Evolutionary conservation across 2,888 invertebrate genomes (phyloP), one percentile per base, ranked within the genome.

Genomic region (Protophormia terraenovae): DNA sequence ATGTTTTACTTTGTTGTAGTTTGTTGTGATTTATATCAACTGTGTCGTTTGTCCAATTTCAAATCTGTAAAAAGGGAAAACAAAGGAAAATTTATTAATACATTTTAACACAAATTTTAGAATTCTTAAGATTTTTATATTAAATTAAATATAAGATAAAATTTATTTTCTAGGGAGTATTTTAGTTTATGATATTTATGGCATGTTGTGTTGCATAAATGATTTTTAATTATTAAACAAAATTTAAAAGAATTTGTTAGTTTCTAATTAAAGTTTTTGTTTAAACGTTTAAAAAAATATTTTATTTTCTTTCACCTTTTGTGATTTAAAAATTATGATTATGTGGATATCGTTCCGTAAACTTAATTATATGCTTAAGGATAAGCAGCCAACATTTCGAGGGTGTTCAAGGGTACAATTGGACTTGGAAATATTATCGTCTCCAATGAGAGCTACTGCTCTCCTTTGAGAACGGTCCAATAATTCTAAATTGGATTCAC

Each of bases 51-150:
- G 24, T 66, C 73, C 64, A 71, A 71, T 82, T 83, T 85, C 58
- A 79, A 79, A 83, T 85, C 85, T 85, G 58, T 71, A 78, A 85
- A 77, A 38, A 32, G 29, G 38, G 19, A 69, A 60, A 47, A 67
- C 12, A 69, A 71, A 29, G 19, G 10, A 24, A 58, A 66, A 80
- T 66, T 80, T 73, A 73, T 73, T 62, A 80, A 29, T 35, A 45
- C 7, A 12, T 66, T 80, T 32, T 53, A 24, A 71, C 22, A 53
- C 41, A 60, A 38, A 38, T 19, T 14, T 50, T 10, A 1, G 16
- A 47, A 71, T 58, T 50, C 35, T 38, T 29, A 58, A 50, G 24
- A 69, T 47, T 35, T 38, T 66, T n/a, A n/a, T n/a, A n/a, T n/a
- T 66, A 8, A 14, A n/a, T 7, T 2, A 8, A 14, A 32, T 0